Evolutionary conservation across 2,113 vertebrate species (phyloP), one percentile per base, ranked within the genome.

Genomic region (Ascaphus truei): DNA sequence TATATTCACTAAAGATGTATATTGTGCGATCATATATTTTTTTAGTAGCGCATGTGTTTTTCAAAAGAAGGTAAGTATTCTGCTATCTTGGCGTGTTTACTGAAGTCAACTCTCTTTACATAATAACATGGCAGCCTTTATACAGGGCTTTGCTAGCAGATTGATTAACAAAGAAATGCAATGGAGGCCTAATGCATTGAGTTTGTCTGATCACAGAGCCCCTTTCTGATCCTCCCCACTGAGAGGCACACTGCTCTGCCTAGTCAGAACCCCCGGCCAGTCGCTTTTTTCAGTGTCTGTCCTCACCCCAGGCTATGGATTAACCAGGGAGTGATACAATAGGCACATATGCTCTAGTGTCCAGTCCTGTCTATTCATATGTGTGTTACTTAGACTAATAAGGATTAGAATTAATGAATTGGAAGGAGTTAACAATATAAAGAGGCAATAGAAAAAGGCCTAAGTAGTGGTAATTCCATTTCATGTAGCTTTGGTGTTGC

Each of bases 341-440:
- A 87, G 93, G 76, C 86, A 78, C 93, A 94, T 93, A 96, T 96
- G 94, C 86, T 86, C 83, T 79, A 62, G 78, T 84, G 88, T 86
- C 84, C 85, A 80, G 89, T 81, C 62, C 68, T 85, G 82, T 84
- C 87, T 83, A 93, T 95, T 95, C 91, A 91, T 83, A 88, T 85
- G 88, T 85, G 86, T 83, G 85, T 91, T 94, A 89, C 90, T 92
- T 90, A 85, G 88, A 78, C 83, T 92, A 89, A 88, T 92, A 84
- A 88, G 94, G 96, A 98, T 98, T 98, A 98, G 87, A 87, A 80
- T 90, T 95, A 95, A 98, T 96, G 93, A 98, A 94, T 89, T 93
- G 92, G 93, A 98, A 95, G 93, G 92, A 95, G 93, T 96, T 96
- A 95, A 98, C 96, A 96, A 98, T 95, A 86, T 88, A 87, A 87